Conservation (phyloP, 2,113 vertebrate species). For the Sceloporus undulatus region DNA sequence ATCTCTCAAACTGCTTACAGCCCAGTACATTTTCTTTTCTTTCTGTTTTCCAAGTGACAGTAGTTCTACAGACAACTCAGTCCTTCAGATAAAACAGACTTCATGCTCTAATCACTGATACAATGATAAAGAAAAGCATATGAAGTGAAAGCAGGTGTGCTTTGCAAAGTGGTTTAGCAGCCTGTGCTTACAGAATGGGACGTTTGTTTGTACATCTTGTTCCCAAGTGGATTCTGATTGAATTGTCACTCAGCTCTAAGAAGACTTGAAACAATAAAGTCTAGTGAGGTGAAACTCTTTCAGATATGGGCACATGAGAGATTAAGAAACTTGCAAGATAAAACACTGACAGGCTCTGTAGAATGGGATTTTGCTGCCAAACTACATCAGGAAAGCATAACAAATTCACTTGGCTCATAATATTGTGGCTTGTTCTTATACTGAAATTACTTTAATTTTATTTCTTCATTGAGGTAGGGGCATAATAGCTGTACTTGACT, state of each 20-base stretch:
- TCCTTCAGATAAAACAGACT: background rate
- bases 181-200: slow-evolving; percentile 24
- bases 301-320: background rate
- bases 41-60: background rate
- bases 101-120: slow-evolving; percentile 23
- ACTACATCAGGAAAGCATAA: background rate
- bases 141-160: background rate
- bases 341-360: background rate
- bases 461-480: background rate
- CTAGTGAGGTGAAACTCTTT: background rate
- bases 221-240: background rate
- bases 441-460: background rate
- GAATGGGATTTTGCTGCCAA: background rate
- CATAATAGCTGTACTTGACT: background rate
- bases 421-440: background rate
- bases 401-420: background rate
- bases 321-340: background rate
- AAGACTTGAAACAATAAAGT: background rate
- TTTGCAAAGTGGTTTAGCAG: background rate
- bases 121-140: slow-evolving; percentile 55
- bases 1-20: background rate
- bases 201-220: background rate
- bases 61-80: background rate
- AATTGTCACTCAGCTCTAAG: slow-evolving; percentile 11
- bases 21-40: background rate